Evolutionary conservation across 2,888 invertebrate genomes (phyloP).

Genomic region (Megaustenia siamemsis): DNA sequence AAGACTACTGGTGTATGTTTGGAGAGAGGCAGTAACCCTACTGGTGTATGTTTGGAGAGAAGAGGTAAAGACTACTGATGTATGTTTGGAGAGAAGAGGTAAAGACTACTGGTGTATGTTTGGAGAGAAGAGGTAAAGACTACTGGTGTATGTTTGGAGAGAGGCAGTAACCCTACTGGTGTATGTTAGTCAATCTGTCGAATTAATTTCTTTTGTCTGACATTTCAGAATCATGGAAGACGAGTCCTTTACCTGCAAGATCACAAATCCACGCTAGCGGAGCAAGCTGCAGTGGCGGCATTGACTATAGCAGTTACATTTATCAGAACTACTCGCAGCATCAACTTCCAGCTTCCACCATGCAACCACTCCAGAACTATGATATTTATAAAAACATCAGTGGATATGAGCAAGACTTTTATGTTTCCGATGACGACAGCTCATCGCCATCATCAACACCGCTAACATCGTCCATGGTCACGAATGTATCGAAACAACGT

Average conservation of each 20-base stretch:
- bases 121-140: too few species aligned
- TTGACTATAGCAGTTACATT: neutral
- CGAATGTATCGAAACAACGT: neutral
- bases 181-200: too few species aligned
- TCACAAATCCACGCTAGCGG: neutral
- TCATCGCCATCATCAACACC: neutral
- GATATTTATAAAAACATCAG: neutral
- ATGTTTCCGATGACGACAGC: neutral
- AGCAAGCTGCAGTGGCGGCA: neutral
- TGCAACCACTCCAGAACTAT: neutral
- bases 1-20: too few species aligned
- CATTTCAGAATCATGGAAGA: neutral
- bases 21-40: too few species aligned
- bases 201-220: neutral
- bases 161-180: too few species aligned
- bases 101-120: too few species aligned
- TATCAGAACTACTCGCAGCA: neutral
- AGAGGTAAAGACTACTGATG: too few species aligned
- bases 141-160: too few species aligned
- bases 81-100: too few species aligned
- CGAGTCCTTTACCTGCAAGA: neutral
- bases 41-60: too few species aligned
- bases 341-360: neutral
- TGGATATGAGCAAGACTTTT: neutral
- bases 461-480: neutral